phyloP scores from a whole-genome alignment of 1,140 invertebrate species.

The Megathymus violae region DNA sequence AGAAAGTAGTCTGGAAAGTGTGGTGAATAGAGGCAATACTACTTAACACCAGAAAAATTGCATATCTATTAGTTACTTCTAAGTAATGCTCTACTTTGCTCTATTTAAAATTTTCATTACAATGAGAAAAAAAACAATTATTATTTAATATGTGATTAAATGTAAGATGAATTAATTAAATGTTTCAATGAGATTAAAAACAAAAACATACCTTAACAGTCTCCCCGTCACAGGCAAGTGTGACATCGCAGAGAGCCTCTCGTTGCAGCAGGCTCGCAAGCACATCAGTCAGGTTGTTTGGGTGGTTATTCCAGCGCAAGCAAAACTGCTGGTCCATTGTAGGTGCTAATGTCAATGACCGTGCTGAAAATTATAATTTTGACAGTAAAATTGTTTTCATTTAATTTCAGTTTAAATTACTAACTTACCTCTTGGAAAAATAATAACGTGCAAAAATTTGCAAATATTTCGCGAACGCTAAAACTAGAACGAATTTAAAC shows the following conservation, averaged over 20 bases:
- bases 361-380: constrained; percentile 79
- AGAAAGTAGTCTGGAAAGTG: too few species aligned
- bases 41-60: too few species aligned
- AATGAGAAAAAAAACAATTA: too few species aligned
- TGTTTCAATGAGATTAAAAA: not conserved
- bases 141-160: too few species aligned
- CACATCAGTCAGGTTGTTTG: constrained; percentile 94
- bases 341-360: constrained; percentile 83
- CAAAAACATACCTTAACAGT: constrained; percentile 88
- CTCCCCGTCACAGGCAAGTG: constrained; percentile 95
- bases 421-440: constrained; percentile 42
- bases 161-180: too few species aligned
- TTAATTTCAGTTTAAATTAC: too few species aligned
- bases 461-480: constrained; percentile 36
- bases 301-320: constrained; percentile 97
- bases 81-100: too few species aligned
- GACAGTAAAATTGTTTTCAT: too few species aligned
- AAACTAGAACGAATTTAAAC: constrained; percentile 35
- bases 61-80: too few species aligned
- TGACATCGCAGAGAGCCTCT: constrained; percentile 95
- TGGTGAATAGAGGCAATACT: too few species aligned
- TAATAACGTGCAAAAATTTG: constrained; percentile 50
- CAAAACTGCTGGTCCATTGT: constrained; percentile 97
- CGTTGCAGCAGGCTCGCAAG: constrained; percentile 92
- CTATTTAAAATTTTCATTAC: too few species aligned